Evolutionary conservation across 1,140 invertebrate species (phyloP).

Genomic region (Araneus ventricosus): DNA sequence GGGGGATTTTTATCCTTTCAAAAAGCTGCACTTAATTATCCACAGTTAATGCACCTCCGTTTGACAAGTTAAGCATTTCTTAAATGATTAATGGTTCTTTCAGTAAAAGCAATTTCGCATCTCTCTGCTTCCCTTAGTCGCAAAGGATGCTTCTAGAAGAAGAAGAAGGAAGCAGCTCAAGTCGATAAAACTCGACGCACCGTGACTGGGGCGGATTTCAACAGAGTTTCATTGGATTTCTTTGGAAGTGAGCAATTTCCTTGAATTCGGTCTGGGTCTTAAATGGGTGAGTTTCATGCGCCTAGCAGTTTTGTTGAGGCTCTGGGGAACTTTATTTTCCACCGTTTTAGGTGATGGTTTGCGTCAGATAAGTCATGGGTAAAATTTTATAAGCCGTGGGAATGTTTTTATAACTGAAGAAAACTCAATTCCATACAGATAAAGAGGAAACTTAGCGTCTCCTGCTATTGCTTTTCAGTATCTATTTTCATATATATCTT

Average conservation of each 20-base stretch:
- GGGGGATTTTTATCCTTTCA: neutral
- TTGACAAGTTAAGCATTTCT: slow-evolving; percentile 25
- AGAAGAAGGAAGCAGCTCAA: neutral
- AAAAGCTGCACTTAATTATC: slow-evolving; percentile 20
- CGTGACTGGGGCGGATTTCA: neutral
- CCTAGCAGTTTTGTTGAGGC: neutral
- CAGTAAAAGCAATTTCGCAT: slow-evolving; percentile 36
- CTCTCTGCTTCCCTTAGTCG: neutral
- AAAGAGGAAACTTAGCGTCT: too few relatives aligned
- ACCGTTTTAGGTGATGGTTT: neutral
- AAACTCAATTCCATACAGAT: too few relatives aligned
- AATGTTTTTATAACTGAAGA: too few relatives aligned
- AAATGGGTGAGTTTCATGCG: neutral
- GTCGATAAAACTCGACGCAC: neutral
- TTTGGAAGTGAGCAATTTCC: neutral
- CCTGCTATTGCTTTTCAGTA: too few relatives aligned
- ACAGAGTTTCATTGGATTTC: neutral
- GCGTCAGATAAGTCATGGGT: neutral
- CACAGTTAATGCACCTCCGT: slow-evolving; percentile 19
- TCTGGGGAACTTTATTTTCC: neutral
- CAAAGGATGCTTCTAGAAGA: neutral
- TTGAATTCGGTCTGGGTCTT: neutral
- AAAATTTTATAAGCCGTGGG: neutral
- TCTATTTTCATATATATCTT: too few relatives aligned
- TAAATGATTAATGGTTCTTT: slow-evolving; percentile 38